A percentile compares a stretch with the other conserved stretches of the same genome.
These are phyloP conservation scores for Meda fulgida DNA, from an alignment of 2,797 vertebrate genomes.

Conservation along the genomic window DNA sequence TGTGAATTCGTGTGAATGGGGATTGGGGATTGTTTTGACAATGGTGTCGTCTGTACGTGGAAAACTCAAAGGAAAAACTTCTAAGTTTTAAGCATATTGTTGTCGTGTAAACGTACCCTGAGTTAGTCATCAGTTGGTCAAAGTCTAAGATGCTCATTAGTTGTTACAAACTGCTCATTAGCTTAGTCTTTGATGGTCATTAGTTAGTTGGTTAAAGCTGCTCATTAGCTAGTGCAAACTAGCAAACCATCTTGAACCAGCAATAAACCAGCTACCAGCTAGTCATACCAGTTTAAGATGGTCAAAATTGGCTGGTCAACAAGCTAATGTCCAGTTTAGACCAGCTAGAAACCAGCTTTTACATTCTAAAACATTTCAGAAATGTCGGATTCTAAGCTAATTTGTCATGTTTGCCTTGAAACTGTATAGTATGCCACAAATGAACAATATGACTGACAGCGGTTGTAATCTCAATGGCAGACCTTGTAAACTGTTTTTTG, in stretches of 20 bases:
- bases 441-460: not conserved
- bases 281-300: not conserved
- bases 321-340: not conserved
- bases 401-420: not conserved
- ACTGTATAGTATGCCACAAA: not conserved
- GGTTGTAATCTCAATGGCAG: slow-evolving; percentile 15
- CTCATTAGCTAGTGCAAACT: not conserved
- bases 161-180: not conserved
- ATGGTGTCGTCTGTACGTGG: too few relatives aligned
- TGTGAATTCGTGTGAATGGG: too few relatives aligned
- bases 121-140: not conserved
- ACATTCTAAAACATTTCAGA: not conserved
- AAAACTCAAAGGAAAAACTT: too few relatives aligned
- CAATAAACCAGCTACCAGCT: not conserved
- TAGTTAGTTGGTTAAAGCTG: not conserved
- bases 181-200: too few relatives aligned
- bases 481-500: slow-evolving; percentile 29
- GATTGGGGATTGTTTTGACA: too few relatives aligned
- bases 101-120: too few relatives aligned
- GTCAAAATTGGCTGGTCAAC: not conserved
- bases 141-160: not conserved
- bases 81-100: too few relatives aligned
- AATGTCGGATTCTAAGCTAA: not conserved
- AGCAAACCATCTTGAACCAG: not conserved
- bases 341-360: not conserved